Conservation (phyloP, 2,113 vertebrate species). For the Himantopus leucocephalus region DNA sequence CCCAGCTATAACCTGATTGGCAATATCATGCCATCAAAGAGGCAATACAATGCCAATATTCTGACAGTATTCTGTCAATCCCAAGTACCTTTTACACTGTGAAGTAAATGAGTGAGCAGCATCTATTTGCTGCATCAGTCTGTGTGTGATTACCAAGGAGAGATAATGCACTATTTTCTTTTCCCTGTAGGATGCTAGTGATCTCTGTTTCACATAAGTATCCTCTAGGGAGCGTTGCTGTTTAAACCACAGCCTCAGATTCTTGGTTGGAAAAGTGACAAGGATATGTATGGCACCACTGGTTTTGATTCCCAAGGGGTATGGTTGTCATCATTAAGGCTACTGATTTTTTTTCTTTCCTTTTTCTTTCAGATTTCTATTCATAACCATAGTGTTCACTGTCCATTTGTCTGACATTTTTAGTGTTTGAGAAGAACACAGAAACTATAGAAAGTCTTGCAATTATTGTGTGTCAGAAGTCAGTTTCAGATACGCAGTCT, state of each 20-base stretch:
- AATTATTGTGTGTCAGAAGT: neutral
- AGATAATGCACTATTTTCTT: neutral
- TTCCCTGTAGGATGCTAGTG: neutral
- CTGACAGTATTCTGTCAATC: neutral
- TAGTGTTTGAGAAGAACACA: neutral
- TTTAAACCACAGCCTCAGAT: neutral
- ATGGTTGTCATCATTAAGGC: neutral
- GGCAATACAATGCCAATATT: neutral
- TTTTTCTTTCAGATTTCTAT: neutral
- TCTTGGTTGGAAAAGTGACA: neutral
- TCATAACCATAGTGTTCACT: neutral
- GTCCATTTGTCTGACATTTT: neutral
- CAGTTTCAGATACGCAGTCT: neutral
- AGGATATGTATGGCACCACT: neutral
- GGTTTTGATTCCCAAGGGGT: neutral
- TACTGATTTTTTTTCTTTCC: neutral
- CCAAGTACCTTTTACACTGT: neutral
- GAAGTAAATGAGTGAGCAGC: neutral
- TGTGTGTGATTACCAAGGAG: neutral
- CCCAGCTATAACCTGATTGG: neutral
- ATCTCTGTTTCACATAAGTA: neutral
- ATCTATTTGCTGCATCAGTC: neutral
- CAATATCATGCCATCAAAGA: neutral
- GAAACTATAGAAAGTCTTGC: neutral
- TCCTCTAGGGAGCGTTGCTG: neutral